Evolutionary conservation across 2,888 invertebrate genomes (phyloP).

Genomic region (Melanostoma scalare): DNA sequence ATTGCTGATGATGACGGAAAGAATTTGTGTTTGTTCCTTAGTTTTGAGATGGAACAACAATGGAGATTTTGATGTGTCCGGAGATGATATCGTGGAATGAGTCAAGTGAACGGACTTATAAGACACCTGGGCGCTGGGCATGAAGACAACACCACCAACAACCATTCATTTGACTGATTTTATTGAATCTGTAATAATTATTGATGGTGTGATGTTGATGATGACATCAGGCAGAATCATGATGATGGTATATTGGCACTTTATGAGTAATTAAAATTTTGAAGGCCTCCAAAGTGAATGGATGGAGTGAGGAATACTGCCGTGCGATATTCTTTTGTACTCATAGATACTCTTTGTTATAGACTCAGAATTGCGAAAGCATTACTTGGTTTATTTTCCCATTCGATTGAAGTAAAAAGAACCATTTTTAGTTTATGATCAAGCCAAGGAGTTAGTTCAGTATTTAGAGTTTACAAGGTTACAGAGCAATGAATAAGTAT

Average conservation of each 20-base stretch:
- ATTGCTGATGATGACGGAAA: slow-evolving; percentile 29
- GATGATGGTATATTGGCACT: slow-evolving; percentile 13
- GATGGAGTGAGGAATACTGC: background rate
- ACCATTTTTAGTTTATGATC: no score
- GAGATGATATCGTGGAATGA: slow-evolving; percentile 8
- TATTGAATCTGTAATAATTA: slow-evolving; percentile 45
- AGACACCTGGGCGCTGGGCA: slow-evolving; percentile 48
- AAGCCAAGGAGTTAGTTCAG: no score
- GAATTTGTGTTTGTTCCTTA: slow-evolving; percentile 6
- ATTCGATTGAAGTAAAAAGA: no score
- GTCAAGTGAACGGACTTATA: slow-evolving; percentile 17
- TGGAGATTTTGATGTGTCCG: slow-evolving; percentile 1
- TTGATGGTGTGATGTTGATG: slow-evolving; percentile 42
- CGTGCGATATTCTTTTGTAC: slow-evolving; percentile 28
- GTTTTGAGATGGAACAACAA: slow-evolving; percentile 9
- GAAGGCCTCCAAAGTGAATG: slow-evolving; percentile 17
- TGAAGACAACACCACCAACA: slow-evolving; percentile 1
- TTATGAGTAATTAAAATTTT: slow-evolving; percentile 24
- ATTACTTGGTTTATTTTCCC: no score
- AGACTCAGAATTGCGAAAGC: no score
- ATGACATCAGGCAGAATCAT: slow-evolving; percentile 44
- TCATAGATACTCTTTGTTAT: background rate
- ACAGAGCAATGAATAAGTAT: background rate
- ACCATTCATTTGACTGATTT: slow-evolving; percentile 36
- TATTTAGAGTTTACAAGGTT: background rate